Evolutionary conservation across 2,113 vertebrate species (phyloP), one percentile per base, ranked within the genome.

Genomic region (Paramisgurnus dabryanus): DNA sequence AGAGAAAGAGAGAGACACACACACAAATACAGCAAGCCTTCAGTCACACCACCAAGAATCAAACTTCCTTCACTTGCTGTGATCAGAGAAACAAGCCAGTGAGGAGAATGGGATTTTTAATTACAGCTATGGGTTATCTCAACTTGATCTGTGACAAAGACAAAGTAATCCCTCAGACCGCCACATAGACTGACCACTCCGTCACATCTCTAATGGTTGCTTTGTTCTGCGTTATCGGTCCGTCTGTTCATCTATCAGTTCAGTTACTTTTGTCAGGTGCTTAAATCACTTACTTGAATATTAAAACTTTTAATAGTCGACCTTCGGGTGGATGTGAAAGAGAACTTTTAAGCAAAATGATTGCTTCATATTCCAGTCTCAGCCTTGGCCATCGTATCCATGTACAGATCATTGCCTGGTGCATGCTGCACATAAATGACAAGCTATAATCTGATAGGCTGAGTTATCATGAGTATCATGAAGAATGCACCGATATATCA

Each of bases 41-140:
- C 64, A 40, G 65, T 81, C 80, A 75, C 27, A 39, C 78, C 55
- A 76, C 80, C 39, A 84, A 82, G 67, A 79, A 74, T 80, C 72
- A 83, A 83, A 85, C 82, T 82, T 81, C 61, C 55, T 50, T 78
- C 64, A 63, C 34, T 80, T 34, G 22, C 17, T 84, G 40, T 67
- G 80, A 82, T 80, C 74, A 67, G 58, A 75, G 64, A 65, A 39
- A 67, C 61, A 84, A 76, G 74, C 68, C 80, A 77, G 53, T 65
- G 72, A 72, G 27, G 63, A 78, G 83, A 80, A 67, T 61, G 49
- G 50, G 58, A 47, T 80, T 76, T 83, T 85, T 82, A 80, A 85
- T 85, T 85, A 85, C 74, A 78, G 82, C 77, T 85, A 76, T 68
- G 79, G 76, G 79, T 76, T 83, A 79, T 84, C 80, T 84, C 64